Evolutionary conservation across 2,888 invertebrate species (phyloP).

Genomic region (Tetrapedia diversipes): DNA sequence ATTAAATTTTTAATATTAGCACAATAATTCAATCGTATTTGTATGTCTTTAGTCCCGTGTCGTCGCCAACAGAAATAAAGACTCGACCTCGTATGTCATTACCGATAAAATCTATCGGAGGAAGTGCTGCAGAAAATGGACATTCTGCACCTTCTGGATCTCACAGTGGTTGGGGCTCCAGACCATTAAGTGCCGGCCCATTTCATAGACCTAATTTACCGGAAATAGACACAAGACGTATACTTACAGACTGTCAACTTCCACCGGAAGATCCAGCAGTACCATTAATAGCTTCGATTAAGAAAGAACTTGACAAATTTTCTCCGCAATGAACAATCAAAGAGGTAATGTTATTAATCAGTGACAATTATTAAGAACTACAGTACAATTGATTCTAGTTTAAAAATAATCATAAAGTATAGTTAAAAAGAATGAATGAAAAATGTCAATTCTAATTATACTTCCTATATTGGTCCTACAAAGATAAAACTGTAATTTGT

Average conservation of each 20-base stretch:
- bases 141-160: conserved; percentile 70
- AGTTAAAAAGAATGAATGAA: background rate
- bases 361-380: background rate
- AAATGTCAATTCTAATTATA: conserved; percentile 14
- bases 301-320: conserved; percentile 86
- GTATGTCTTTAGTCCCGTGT: conserved; percentile 67
- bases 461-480: background rate
- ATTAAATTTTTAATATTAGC: background rate
- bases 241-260: conserved; percentile 86
- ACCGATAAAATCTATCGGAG: conserved; percentile 64
- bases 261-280: conserved; percentile 89
- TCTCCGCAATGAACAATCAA: conserved; percentile 36
- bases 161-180: conserved; percentile 79
- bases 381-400: conserved; percentile 3
- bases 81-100: conserved; percentile 72
- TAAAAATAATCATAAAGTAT: background rate
- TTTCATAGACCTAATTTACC: conserved; percentile 85
- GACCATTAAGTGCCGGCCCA: conserved; percentile 88
- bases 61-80: conserved; percentile 70
- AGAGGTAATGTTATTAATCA: background rate
- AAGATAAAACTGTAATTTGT: no score
- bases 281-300: conserved; percentile 93
- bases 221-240: conserved; percentile 83
- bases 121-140: conserved; percentile 73
- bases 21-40: background rate